phyloP scores from a whole-genome alignment of 2,888 invertebrate species.

The Nomada lathburiana region DNA sequence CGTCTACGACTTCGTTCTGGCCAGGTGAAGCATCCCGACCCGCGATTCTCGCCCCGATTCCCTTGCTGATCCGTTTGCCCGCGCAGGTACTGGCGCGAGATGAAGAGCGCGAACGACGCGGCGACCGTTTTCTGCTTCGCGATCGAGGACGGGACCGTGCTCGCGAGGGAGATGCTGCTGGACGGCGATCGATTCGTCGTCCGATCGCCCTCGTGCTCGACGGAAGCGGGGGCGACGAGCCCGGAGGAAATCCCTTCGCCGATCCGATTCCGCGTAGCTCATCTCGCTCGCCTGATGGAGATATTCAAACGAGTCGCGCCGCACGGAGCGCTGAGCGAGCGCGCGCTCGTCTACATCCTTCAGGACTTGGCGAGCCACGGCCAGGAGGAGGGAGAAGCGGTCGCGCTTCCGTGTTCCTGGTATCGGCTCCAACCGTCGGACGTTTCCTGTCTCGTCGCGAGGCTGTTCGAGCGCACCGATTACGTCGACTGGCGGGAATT shows the following conservation, averaged over 20 bases:
- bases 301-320: slow-evolving; percentile 83
- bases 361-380: slow-evolving; percentile 86
- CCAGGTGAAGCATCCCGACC: slow-evolving; percentile 65
- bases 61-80: neutral
- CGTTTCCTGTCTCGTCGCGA: slow-evolving; percentile 84
- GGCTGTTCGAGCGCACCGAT: slow-evolving; percentile 86
- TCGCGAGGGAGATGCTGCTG: slow-evolving; percentile 85
- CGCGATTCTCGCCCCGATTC: neutral
- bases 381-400: slow-evolving; percentile 84
- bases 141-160: slow-evolving; percentile 85
- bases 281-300: slow-evolving; percentile 75
- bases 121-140: slow-evolving; percentile 76
- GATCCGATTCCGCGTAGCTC: slow-evolving; percentile 72
- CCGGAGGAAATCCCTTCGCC: slow-evolving; percentile 53
- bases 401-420: slow-evolving; percentile 83
- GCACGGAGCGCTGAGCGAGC: slow-evolving; percentile 83
- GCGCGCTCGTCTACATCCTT: slow-evolving; percentile 85
- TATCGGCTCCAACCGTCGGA: slow-evolving; percentile 84
- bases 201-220: slow-evolving; percentile 82
- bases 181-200: slow-evolving; percentile 85
- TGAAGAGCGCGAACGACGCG: slow-evolving; percentile 80
- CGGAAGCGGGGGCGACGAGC: slow-evolving; percentile 10
- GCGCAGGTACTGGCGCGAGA: slow-evolving; percentile 81
- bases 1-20: slow-evolving; percentile 85
- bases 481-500: slow-evolving; percentile 89